Evolutionary conservation across 2,888 invertebrate species (phyloP).

Genomic region (Chrysotoxum bicinctum): DNA sequence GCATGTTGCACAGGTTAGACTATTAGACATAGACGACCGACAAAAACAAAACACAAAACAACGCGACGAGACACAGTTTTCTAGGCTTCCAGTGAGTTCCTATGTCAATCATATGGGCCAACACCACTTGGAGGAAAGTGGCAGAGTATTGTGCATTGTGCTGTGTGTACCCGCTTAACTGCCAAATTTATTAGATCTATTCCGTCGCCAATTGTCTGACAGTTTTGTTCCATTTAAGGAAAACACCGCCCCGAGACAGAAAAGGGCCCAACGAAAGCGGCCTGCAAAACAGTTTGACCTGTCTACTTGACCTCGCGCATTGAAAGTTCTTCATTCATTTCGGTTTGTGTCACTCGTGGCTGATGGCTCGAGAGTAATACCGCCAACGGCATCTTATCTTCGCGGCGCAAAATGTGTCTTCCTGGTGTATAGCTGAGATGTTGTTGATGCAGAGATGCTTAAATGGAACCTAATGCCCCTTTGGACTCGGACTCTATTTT

Average conservation of each 20-base stretch:
- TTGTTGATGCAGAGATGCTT: slow-evolving; percentile 35
- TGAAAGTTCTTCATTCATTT: slow-evolving; percentile 30
- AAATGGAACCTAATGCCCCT: slow-evolving; percentile 31
- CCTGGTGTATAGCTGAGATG: slow-evolving; percentile 35
- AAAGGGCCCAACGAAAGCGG: slow-evolving; percentile 28
- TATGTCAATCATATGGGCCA: slow-evolving; percentile 51
- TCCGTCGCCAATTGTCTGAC: slow-evolving; percentile 64
- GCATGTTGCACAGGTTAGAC: slow-evolving; percentile 62
- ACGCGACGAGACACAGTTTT: slow-evolving; percentile 44
- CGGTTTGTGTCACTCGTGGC: background rate
- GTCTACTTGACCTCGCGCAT: slow-evolving; percentile 62
- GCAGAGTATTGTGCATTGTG: slow-evolving; percentile 5
- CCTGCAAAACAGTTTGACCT: slow-evolving; percentile 46
- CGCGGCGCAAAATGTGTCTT: slow-evolving; percentile 47
- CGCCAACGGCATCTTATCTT: slow-evolving; percentile 23
- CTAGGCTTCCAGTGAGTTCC: slow-evolving; percentile 54
- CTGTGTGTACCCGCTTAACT: slow-evolving; percentile 61
- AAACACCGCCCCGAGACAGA: background rate
- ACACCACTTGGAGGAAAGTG: background rate
- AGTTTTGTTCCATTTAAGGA: slow-evolving; percentile 54
- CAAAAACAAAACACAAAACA: background rate
- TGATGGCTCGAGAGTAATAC: slow-evolving; percentile 19
- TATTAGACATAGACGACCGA: background rate
- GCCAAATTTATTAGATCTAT: slow-evolving; percentile 65
- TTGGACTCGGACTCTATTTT: slow-evolving; percentile 46